phyloP scores from a whole-genome alignment of 2,113 vertebrate species.

The Ivindomyrus marchei region DNA sequence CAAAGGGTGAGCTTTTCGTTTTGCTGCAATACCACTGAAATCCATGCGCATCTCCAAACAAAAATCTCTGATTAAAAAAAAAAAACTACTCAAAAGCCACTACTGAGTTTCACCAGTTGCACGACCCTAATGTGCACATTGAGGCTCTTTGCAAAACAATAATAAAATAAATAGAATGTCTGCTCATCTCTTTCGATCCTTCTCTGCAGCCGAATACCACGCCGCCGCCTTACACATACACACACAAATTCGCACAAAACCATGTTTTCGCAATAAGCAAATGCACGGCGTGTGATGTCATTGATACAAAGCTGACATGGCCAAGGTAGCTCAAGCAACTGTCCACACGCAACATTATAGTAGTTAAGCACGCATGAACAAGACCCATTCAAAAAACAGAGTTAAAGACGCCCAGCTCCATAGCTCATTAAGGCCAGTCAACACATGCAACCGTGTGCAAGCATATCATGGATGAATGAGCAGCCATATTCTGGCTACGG shows the following conservation, averaged over 20 bases:
- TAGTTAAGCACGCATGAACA: background rate
- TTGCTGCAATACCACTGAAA: background rate
- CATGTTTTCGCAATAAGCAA: background rate
- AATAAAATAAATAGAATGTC: background rate
- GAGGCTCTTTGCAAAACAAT: background rate
- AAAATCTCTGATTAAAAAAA: background rate
- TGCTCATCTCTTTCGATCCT: background rate
- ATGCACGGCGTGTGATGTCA: background rate
- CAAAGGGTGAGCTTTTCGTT: background rate
- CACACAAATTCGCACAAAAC: background rate
- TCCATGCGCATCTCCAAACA: background rate
- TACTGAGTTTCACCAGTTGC: background rate
- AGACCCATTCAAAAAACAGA: background rate
- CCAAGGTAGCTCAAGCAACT: background rate
- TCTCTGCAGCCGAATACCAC: background rate
- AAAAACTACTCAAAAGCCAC: background rate
- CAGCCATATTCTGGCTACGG: constrained; percentile 2
- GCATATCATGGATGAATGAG: constrained; percentile 3
- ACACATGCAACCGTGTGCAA: background rate
- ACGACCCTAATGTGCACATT: background rate
- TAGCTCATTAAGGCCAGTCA: background rate
- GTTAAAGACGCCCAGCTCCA: background rate
- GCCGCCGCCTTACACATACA: background rate
- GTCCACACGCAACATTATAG: background rate
- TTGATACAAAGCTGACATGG: background rate